Conservation (phyloP, 2,888 invertebrate species). For the Polydrusus pterygomalis region DNA sequence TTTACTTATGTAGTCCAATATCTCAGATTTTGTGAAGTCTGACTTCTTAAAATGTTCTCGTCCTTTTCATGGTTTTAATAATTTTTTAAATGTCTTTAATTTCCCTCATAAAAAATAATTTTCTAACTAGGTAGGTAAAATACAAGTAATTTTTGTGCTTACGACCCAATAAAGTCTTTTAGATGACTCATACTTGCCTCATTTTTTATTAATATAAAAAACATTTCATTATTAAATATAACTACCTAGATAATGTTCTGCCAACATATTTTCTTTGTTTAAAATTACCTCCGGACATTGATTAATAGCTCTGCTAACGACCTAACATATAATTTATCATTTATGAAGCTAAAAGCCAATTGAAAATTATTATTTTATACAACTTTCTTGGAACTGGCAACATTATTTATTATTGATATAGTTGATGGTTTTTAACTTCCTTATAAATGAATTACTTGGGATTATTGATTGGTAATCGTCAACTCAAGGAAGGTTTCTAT, state of each 20-base stretch:
- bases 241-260: constrained; percentile 51
- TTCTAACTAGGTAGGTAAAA: too few species aligned
- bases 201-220: constrained; percentile 42
- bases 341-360: constrained; percentile 52
- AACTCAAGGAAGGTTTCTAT: not conserved
- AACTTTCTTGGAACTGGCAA: constrained; percentile 33
- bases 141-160: not conserved
- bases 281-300: constrained; percentile 54
- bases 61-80: too few species aligned
- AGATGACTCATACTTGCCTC: constrained; percentile 34
- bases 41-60: too few species aligned
- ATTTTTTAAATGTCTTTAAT: too few species aligned
- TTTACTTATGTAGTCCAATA: too few species aligned
- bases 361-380: constrained; percentile 54
- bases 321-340: constrained; percentile 55
- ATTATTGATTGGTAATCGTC: constrained; percentile 30
- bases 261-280: constrained; percentile 55
- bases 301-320: constrained; percentile 53
- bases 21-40: too few species aligned
- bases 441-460: constrained; percentile 16
- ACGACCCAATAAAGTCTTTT: constrained; percentile 3
- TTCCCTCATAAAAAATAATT: too few species aligned
- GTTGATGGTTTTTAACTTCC: constrained; percentile 14
- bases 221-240: constrained; percentile 44
- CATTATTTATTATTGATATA: constrained; percentile 45